These are phyloP conservation scores for Litocranius walleri DNA, from an alignment of 2,113 vertebrate species.

Conservation along the genomic window DNA sequence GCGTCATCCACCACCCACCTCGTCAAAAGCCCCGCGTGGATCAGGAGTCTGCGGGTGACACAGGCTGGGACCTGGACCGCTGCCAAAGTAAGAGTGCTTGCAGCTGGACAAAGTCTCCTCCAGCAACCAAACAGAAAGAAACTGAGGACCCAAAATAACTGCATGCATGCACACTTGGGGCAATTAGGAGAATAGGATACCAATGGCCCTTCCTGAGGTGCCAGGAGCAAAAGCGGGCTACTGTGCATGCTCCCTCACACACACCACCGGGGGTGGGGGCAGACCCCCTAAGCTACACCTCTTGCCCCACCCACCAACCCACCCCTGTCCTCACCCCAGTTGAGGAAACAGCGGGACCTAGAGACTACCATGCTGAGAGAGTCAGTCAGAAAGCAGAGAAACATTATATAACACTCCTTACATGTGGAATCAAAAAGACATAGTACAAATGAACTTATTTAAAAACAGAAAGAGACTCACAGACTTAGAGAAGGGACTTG, in stretches of 20 bases:
- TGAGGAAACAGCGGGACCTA: background rate
- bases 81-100: background rate
- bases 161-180: background rate
- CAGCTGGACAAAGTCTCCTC: background rate
- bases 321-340: background rate
- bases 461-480: background rate
- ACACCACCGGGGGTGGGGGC: background rate
- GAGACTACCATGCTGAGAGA: background rate
- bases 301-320: background rate
- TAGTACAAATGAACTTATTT: background rate
- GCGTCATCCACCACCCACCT: too few relatives aligned
- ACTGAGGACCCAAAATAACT: background rate
- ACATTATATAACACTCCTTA: background rate
- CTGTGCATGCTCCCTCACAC: background rate
- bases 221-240: background rate
- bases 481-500: background rate
- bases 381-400: background rate
- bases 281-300: background rate
- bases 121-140: background rate
- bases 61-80: background rate
- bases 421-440: background rate
- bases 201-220: background rate
- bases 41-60: background rate
- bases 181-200: background rate
- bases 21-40: fast-evolving